Evolutionary conservation across 2,888 invertebrate genomes (phyloP), one percentile per base, ranked within the genome.

Genomic region (Rotaria macrura): DNA sequence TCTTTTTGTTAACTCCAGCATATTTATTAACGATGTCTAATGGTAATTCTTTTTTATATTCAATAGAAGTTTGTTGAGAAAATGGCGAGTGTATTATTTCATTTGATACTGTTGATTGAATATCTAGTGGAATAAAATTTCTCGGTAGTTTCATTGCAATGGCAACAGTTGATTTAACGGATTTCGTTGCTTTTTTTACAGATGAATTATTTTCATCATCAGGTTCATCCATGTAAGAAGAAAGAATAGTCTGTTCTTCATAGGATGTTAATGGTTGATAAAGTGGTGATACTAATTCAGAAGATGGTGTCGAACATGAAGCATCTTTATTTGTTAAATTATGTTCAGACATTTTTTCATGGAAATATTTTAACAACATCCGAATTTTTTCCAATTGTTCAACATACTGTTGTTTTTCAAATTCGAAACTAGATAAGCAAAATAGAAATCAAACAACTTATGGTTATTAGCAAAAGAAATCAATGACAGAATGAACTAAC

Each of bases 281-380:
- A n/a, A 79, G n/a, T 79, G 79, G 43, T 7, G 79, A 79, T 4
- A 43, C 12, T 40, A 43, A 43, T 25, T 79, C 79, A 1, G 43
- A 43, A 7, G 79, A 3, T 40, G 43, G 3, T 25, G 25, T 43
- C 10, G 79, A 43, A n/a, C 9, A 79, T 23, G 20, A 7, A n/a
- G 43, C 43, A 12, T 25, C 40, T 3, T 29, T 65, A 34, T 17
- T 65, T 23, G 25, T 12, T 43, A 79, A 4, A 43, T 79, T n/a
- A 43, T 79, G 79, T 79, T 79, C 79, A n/a, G 79, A 79, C 43
- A 79, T 79, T 79, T 79, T 40, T 43, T 79, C 79, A 79, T 43
- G 79, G 14, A 79, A 79, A 79, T 79, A 79, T 43, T 23, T 43
- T n/a, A 79, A 43, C n/a, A 79, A 43, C n/a, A 14, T n/a, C 25